Evolutionary conservation across 2,113 vertebrate genomes (phyloP).

Genomic region (Cacatua alba): DNA sequence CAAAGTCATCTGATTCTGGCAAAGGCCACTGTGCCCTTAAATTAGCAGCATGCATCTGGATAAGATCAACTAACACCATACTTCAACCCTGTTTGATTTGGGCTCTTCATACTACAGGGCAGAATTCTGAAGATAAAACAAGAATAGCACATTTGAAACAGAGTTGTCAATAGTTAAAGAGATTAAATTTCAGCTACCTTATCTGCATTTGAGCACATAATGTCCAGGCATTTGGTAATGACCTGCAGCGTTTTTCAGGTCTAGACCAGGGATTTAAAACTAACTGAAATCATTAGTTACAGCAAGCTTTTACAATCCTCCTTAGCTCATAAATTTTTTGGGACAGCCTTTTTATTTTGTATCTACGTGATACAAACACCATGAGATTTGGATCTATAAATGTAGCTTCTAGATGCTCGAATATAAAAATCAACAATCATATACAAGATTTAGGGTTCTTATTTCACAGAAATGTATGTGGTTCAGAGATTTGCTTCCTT

Average conservation of each 20-base stretch:
- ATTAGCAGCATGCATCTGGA: background rate
- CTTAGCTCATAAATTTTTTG: background rate
- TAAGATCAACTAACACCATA: background rate
- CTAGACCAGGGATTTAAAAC: background rate
- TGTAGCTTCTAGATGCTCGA: background rate
- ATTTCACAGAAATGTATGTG: background rate
- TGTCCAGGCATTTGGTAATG: background rate
- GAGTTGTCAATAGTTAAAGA: background rate
- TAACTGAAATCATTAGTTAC: background rate
- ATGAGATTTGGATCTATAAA: background rate
- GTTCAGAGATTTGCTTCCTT: background rate
- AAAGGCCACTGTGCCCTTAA: background rate
- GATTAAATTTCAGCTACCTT: background rate
- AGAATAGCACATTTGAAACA: background rate
- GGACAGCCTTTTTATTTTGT: background rate
- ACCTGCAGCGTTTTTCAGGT: background rate
- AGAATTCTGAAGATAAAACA: conserved; percentile 15
- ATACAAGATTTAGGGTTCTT: background rate
- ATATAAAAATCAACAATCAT: background rate
- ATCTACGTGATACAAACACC: accelerated
- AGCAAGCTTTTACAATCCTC: background rate
- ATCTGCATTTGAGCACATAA: background rate
- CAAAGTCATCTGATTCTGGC: background rate
- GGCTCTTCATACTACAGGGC: background rate
- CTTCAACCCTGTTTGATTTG: background rate